These are phyloP conservation scores for Brachionichthys hirsutus DNA, from an alignment of 2,113 vertebrate genomes.

Conservation along the genomic window DNA sequence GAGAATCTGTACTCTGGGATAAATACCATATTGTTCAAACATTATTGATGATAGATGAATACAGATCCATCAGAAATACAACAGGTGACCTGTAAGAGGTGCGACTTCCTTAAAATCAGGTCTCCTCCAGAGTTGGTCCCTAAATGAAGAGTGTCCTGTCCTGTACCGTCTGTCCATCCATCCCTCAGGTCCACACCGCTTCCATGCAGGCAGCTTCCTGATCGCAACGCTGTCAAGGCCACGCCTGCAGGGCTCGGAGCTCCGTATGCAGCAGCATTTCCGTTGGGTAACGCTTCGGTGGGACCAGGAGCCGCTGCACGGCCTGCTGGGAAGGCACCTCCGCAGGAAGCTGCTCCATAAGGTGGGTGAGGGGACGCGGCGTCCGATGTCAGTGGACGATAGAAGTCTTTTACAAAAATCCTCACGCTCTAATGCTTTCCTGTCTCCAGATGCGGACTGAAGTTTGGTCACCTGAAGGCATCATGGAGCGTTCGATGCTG, in stretches of 20 bases:
- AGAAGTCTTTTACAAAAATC: too few relatives aligned
- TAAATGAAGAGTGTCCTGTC: too few relatives aligned
- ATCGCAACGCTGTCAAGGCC: constrained; percentile 87
- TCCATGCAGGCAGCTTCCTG: constrained; percentile 87
- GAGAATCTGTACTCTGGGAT: too few relatives aligned
- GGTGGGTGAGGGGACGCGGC: constrained; percentile 71
- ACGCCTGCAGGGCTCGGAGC: constrained; percentile 87
- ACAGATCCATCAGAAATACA: too few relatives aligned
- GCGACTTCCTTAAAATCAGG: too few relatives aligned
- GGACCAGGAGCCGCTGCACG: constrained; percentile 89
- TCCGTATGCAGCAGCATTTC: constrained; percentile 93
- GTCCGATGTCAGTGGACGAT: too few relatives aligned
- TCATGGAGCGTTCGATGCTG: constrained; percentile 77
- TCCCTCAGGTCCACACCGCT: constrained; percentile 82
- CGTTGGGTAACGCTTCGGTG: constrained; percentile 94
- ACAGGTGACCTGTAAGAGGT: too few relatives aligned
- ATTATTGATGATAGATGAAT: too few relatives aligned
- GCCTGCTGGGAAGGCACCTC: constrained; percentile 86
- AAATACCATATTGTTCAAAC: too few relatives aligned
- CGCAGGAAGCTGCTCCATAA: constrained; percentile 85
- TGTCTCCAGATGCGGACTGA: constrained; percentile 80
- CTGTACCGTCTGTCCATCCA: neutral
- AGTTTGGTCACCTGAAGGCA: constrained; percentile 77
- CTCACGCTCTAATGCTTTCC: neutral
- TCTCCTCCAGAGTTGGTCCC: too few relatives aligned